phyloP scores from a whole-genome alignment of 2,888 invertebrate species.

The Tetanocera ferruginea region DNA sequence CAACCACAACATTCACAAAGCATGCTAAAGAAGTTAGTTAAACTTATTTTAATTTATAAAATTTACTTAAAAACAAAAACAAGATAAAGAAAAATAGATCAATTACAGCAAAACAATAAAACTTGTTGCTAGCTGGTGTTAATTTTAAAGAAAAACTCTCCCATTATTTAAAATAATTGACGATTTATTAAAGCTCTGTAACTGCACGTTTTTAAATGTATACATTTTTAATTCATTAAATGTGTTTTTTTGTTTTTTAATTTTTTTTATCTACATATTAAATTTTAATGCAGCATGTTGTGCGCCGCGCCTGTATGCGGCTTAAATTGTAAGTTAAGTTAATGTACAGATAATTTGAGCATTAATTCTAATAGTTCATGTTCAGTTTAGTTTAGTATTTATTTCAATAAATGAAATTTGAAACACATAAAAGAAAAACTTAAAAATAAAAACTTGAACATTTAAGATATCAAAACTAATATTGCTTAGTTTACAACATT shows the following conservation, averaged over 20 bases:
- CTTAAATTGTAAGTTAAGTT: constrained; percentile 30
- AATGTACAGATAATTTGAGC: constrained; percentile 37
- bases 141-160: not conserved
- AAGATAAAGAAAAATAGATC: constrained; percentile 5
- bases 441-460: constrained; percentile 1
- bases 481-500: constrained; percentile 32
- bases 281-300: constrained; percentile 19
- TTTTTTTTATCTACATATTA: not conserved
- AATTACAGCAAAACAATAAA: not conserved
- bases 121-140: not conserved
- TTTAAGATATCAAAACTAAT: constrained; percentile 33
- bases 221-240: not conserved
- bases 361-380: constrained; percentile 35
- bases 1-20: constrained; percentile 9
- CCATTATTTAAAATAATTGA: not conserved
- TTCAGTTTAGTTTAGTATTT: constrained; percentile 41
- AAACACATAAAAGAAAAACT: constrained; percentile 4
- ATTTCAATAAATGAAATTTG: constrained; percentile 36
- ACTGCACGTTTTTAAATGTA: constrained; percentile 11
- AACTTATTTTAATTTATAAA: not conserved
- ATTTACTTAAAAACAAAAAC: not conserved
- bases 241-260: not conserved
- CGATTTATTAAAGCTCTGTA: not conserved
- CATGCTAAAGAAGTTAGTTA: constrained; percentile 5
- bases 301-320: constrained; percentile 7